Percentiles rank a stretch among this genome's conserved stretches.
Conservation (phyloP, 1,140 invertebrate species). For the Cardiocondyla obscurior region DNA sequence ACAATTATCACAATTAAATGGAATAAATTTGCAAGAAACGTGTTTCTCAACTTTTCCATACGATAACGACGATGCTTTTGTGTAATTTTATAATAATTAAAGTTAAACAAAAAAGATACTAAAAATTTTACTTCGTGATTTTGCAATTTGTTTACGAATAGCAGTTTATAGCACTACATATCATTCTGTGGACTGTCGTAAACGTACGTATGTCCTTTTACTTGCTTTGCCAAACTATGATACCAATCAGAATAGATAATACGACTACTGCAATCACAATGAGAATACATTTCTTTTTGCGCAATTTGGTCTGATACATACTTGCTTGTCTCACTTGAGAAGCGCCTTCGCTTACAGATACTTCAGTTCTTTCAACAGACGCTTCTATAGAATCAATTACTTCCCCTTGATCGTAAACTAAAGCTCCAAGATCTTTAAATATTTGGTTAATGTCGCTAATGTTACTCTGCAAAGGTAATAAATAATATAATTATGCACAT, state of each 20-base stretch:
- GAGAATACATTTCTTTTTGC: constrained; percentile 93
- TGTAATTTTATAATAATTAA: constrained; percentile 42
- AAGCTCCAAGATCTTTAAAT: constrained; percentile 97
- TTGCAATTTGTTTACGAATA: constrained; percentile 20
- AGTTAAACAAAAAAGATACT: constrained; percentile 19
- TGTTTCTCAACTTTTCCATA: constrained; percentile 23
- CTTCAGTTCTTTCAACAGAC: constrained; percentile 95
- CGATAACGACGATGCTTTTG: constrained; percentile 27
- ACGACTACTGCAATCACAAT: constrained; percentile 87
- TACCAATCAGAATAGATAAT: constrained; percentile 89
- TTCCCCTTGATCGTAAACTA: constrained; percentile 99
- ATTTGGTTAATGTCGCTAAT: constrained; percentile 99
- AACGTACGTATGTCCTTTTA: constrained; percentile 44
- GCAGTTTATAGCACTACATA: constrained; percentile 41
- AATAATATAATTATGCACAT: not conserved
- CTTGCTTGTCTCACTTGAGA: constrained; percentile 92
- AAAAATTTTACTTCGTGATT: constrained; percentile 31
- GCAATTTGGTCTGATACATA: constrained; percentile 93
- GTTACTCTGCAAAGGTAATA: constrained; percentile 88
- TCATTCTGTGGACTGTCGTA: not conserved
- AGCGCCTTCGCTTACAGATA: constrained; percentile 92
- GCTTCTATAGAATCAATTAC: constrained; percentile 98
- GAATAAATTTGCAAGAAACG: constrained; percentile 47
- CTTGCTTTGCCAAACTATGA: constrained; percentile 85
- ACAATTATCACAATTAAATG: constrained; percentile 66